phyloP scores from a whole-genome alignment of 2,797 vertebrate species.

The Poeciliopsis infans region DNA sequence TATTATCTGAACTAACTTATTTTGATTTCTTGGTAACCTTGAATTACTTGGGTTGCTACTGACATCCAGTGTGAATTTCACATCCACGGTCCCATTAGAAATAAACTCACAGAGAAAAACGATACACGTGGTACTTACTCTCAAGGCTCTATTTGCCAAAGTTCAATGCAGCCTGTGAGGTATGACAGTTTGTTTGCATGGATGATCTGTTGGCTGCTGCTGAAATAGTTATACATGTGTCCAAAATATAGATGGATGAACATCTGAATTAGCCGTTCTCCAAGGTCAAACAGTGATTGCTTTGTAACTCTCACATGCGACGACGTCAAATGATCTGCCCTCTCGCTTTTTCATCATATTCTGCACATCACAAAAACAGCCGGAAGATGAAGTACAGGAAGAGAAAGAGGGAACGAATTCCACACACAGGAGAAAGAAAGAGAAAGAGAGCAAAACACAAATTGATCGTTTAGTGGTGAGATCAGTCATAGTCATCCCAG shows the following conservation, averaged over 20 bases:
- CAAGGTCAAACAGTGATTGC: constrained; percentile 98
- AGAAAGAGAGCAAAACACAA: constrained; percentile 84
- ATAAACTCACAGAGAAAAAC: background rate
- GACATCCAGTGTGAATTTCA: background rate
- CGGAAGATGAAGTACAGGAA: constrained; percentile 67
- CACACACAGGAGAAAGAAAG: constrained; percentile 36
- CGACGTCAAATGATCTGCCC: constrained; percentile 88
- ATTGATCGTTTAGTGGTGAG: constrained; percentile 98
- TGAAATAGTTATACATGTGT: constrained; percentile 85
- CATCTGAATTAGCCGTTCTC: constrained; percentile 95
- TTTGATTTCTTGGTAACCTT: background rate
- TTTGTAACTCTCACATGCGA: constrained; percentile 96
- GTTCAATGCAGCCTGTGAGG: constrained; percentile 32
- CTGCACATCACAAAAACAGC: constrained; percentile 88
- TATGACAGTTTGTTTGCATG: constrained; percentile 74
- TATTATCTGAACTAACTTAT: background rate
- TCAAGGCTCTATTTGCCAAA: background rate
- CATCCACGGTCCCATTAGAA: background rate
- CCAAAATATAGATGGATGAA: constrained; percentile 98
- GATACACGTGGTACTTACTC: background rate
- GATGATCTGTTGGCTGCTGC: constrained; percentile 90
- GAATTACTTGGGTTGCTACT: background rate
- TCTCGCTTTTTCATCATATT: constrained; percentile 99
- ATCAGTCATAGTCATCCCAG: constrained; percentile 99
- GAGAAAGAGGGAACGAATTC: constrained; percentile 40